Evolutionary conservation across 1,140 invertebrate genomes (phyloP).

Genomic region (Cyphomyrmex costatus): DNA sequence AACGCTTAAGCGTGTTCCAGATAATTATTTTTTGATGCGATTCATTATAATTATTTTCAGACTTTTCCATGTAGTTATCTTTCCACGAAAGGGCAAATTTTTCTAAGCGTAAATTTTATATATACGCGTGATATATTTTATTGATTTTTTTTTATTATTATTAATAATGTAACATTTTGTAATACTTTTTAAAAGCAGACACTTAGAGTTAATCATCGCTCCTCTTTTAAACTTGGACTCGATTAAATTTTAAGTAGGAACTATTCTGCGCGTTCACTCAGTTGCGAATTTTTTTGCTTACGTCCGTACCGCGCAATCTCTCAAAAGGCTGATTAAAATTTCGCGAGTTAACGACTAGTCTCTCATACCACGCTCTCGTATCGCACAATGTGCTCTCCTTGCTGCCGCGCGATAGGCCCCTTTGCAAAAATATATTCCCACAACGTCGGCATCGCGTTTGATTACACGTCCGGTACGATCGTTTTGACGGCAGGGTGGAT

Average conservation of each 20-base stretch:
- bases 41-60: no score
- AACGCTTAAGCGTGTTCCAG: no score
- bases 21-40: no score
- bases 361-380: not conserved
- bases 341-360: constrained; percentile 4
- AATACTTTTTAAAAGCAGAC: not conserved
- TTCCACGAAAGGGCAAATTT: not conserved
- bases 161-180: not conserved
- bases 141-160: not conserved
- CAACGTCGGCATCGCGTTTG: constrained; percentile 59
- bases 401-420: constrained; percentile 2
- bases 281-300: not conserved
- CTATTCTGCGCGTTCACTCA: not conserved
- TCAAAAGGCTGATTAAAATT: constrained; percentile 19
- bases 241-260: not conserved
- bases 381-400: constrained; percentile 38
- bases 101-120: not conserved
- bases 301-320: not conserved
- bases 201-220: not conserved
- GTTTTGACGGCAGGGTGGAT: constrained; percentile 45
- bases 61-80: not conserved
- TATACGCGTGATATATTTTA: not conserved
- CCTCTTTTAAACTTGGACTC: not conserved
- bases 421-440: constrained; percentile 50
- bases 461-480: constrained; percentile 58